These are phyloP conservation scores for Cirrhinus molitorella DNA, from an alignment of 2,797 vertebrate genomes.

Conservation along the genomic window DNA sequence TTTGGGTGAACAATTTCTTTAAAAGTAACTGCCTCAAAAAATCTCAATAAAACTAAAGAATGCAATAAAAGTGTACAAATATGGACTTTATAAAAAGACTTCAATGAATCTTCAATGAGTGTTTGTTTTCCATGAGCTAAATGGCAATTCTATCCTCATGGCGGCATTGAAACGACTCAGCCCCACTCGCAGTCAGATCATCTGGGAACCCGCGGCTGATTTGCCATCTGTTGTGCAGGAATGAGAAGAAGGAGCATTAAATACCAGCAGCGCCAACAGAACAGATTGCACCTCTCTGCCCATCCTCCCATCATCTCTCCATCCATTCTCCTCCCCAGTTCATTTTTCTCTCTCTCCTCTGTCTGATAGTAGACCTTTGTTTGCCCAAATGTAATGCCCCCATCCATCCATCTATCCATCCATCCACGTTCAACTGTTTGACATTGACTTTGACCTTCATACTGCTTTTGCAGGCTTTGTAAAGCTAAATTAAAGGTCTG, in stretches of 20 bases:
- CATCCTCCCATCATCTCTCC: conserved; percentile 49
- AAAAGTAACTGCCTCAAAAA: background rate
- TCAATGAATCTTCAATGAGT: conserved; percentile 1
- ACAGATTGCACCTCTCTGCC: conserved; percentile 55
- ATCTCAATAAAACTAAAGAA: background rate
- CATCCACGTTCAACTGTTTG: background rate
- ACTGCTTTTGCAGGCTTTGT: background rate
- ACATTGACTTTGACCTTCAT: conserved; percentile 30
- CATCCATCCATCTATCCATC: background rate
- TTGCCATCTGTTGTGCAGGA: conserved; percentile 56
- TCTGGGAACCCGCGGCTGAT: conserved; percentile 41
- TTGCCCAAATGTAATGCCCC: conserved; percentile 18
- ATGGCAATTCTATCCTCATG: conserved; percentile 34
- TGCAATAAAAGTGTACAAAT: background rate
- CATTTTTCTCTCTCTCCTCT: conserved; percentile 2
- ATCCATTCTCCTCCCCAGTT: conserved; percentile 2
- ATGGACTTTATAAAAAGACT: conserved; percentile 4
- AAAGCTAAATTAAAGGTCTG: conserved; percentile 27
- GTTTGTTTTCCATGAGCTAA: conserved; percentile 32
- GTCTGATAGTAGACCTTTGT: conserved; percentile 32
- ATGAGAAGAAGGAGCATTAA: conserved; percentile 47
- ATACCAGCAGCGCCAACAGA: conserved; percentile 47
- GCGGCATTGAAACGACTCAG: conserved; percentile 28
- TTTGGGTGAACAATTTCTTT: background rate
- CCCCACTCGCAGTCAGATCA: conserved; percentile 20